Percentiles rank a stretch among this genome's conserved stretches.
Evolutionary conservation across 2,888 invertebrate genomes (phyloP).

Genomic region (Euzophera pinguis): DNA sequence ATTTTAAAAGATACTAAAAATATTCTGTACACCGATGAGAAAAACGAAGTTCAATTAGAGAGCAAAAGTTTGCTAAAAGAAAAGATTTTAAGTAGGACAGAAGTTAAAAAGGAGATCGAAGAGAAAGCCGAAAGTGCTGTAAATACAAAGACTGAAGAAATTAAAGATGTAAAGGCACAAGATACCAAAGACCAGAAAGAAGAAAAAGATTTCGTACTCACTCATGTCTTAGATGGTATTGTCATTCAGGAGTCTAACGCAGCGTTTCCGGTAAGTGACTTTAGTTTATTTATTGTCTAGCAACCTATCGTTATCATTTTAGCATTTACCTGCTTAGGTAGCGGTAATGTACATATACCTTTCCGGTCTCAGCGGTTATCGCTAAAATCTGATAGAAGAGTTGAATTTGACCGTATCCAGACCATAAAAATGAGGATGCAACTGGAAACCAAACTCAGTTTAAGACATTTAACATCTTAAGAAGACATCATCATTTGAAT

Average conservation of each 20-base stretch:
- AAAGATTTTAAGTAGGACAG: constrained; percentile 11
- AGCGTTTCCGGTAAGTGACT: constrained; percentile 64
- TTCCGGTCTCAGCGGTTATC: too few relatives aligned
- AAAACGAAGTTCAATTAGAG: constrained; percentile 7
- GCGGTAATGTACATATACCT: too few relatives aligned
- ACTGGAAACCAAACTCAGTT: too few relatives aligned
- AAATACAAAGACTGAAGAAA: constrained; percentile 14
- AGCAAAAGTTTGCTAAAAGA: constrained; percentile 12
- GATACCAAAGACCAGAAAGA: constrained; percentile 23
- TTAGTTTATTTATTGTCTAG: neutral
- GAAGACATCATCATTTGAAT: too few relatives aligned
- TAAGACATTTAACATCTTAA: too few relatives aligned
- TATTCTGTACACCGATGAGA: constrained; percentile 14
- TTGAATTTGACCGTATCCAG: too few relatives aligned
- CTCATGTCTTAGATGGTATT: constrained; percentile 67
- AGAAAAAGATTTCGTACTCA: constrained; percentile 44
- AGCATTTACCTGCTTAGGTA: too few relatives aligned
- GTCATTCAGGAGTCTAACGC: constrained; percentile 72
- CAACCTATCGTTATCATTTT: too few relatives aligned
- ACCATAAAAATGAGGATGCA: too few relatives aligned
- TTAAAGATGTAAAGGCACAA: neutral
- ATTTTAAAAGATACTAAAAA: constrained; percentile 17
- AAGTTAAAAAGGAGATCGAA: constrained; percentile 18
- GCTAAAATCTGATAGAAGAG: too few relatives aligned
- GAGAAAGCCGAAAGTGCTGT: constrained; percentile 6